Evolutionary conservation across 1,140 invertebrate genomes (phyloP).

Genomic region (Hyles vespertilio): DNA sequence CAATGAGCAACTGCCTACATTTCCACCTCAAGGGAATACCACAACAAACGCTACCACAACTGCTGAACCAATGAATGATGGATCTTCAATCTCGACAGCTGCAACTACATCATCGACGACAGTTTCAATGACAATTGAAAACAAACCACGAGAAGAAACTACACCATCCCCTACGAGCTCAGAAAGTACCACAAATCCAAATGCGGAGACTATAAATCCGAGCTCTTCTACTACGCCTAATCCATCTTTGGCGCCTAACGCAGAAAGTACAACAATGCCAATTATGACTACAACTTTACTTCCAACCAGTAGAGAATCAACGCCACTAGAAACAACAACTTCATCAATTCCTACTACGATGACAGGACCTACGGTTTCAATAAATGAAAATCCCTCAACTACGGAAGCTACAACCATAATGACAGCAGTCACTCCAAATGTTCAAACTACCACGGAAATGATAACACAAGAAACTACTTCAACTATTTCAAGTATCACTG

Average conservation of each 20-base stretch:
- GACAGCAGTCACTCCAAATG: slow-evolving; percentile 4
- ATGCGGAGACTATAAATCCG: slow-evolving; percentile 36
- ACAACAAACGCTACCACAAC: slow-evolving; percentile 26
- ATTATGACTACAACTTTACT: slow-evolving; percentile 3
- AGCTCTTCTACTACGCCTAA: not conserved
- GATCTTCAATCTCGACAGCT: slow-evolving; percentile 1
- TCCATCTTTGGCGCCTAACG: slow-evolving; percentile 4
- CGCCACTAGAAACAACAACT: slow-evolving; percentile 8
- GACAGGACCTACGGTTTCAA: slow-evolving; percentile 2
- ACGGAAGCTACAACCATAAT: slow-evolving; percentile 1
- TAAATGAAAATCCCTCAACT: not conserved
- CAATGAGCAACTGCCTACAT: slow-evolving; percentile 42
- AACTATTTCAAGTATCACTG: slow-evolving; percentile 9
- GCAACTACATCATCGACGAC: slow-evolving; percentile 18
- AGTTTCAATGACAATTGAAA: slow-evolving; percentile 21
- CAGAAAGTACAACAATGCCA: slow-evolving; percentile 10
- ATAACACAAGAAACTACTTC: slow-evolving; percentile 7
- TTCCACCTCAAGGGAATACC: slow-evolving; percentile 31
- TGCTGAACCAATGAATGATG: slow-evolving; percentile 4
- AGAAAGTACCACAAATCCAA: slow-evolving; percentile 48
- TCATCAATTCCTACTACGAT: not conserved
- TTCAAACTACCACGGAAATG: slow-evolving; percentile 11
- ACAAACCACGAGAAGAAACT: slow-evolving; percentile 27
- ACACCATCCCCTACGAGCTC: slow-evolving; percentile 30
- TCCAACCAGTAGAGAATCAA: slow-evolving; percentile 17